Percentiles rank a stretch among this genome's conserved stretches.
Conservation (phyloP, 1,140 invertebrate genomes). For the Amyelois transitella region DNA sequence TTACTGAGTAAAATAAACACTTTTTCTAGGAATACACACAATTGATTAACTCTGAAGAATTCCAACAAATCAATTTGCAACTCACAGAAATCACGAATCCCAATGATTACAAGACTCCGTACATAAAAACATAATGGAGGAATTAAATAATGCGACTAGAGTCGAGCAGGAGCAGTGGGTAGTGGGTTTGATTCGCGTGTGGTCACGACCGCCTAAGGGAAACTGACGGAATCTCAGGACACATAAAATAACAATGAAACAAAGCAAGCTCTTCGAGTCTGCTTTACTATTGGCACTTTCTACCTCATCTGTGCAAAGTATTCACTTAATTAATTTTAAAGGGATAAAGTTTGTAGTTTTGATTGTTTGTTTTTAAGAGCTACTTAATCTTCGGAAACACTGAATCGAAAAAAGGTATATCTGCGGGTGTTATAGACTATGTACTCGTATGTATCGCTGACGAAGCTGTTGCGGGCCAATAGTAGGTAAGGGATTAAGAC, state of each 20-base stretch:
- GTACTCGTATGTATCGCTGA: too few relatives aligned
- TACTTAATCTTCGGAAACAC: too few relatives aligned
- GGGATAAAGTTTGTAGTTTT: too few relatives aligned
- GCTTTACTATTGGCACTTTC: background rate
- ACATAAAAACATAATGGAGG: background rate
- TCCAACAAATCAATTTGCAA: background rate
- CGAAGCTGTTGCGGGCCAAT: too few relatives aligned
- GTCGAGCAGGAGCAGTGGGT: slow-evolving; percentile 21
- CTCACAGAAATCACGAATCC: background rate
- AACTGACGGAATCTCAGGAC: background rate
- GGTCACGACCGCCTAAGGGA: slow-evolving; percentile 31
- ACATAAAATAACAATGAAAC: background rate
- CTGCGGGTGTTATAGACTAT: too few relatives aligned
- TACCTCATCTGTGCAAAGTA: background rate
- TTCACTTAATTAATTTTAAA: background rate
- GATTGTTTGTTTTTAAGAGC: too few relatives aligned
- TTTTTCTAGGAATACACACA: background rate
- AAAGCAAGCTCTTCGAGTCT: background rate
- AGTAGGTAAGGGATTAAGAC: too few relatives aligned
- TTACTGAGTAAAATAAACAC: too few relatives aligned
- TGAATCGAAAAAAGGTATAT: too few relatives aligned
- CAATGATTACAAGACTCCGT: background rate
- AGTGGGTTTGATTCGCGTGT: slow-evolving; percentile 29
- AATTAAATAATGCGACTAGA: slow-evolving; percentile 10
- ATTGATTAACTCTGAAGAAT: background rate